Evolutionary conservation across 2,888 invertebrate genomes (phyloP).

Genomic region (Epistrophe grossulariae): DNA sequence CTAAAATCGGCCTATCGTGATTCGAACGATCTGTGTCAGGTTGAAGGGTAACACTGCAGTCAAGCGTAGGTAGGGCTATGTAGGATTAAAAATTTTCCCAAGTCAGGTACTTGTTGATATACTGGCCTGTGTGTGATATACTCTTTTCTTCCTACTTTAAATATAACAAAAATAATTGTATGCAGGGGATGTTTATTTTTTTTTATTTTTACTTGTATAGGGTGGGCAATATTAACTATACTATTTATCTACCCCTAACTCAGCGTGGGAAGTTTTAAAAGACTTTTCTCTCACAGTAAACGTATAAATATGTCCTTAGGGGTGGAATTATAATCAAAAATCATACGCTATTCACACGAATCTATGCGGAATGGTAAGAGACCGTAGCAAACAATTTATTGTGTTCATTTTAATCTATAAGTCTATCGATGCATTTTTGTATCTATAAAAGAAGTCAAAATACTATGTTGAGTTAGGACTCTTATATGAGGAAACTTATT

Average conservation of each 20-base stretch:
- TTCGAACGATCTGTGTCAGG: slow-evolving; percentile 9
- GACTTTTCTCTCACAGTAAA: slow-evolving; percentile 64
- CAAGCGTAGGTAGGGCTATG: background rate
- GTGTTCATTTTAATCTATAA: slow-evolving; percentile 9
- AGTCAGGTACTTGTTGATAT: slow-evolving; percentile 71
- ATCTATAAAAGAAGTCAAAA: slow-evolving; percentile 3
- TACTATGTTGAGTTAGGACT: background rate
- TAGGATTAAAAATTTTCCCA: slow-evolving; percentile 25
- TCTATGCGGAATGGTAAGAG: slow-evolving; percentile 30
- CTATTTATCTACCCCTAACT: slow-evolving; percentile 43
- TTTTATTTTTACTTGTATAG: background rate
- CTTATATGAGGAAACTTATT: background rate
- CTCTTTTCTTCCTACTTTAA: background rate
- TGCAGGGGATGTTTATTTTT: slow-evolving; percentile 55
- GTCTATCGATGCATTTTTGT: background rate
- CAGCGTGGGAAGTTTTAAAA: slow-evolving; percentile 68
- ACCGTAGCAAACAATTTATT: slow-evolving; percentile 48
- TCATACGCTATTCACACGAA: slow-evolving; percentile 65
- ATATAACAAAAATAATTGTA: slow-evolving; percentile 29
- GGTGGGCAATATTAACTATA: slow-evolving; percentile 5
- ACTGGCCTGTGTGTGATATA: slow-evolving; percentile 25
- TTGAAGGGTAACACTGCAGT: slow-evolving; percentile 5
- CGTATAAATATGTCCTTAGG: slow-evolving; percentile 38
- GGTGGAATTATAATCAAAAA: slow-evolving; percentile 62
- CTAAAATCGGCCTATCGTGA: slow-evolving; percentile 31